These are phyloP conservation scores for Drosophila subquinaria DNA, from an alignment of 2,888 invertebrate species.

Conservation along the genomic window DNA sequence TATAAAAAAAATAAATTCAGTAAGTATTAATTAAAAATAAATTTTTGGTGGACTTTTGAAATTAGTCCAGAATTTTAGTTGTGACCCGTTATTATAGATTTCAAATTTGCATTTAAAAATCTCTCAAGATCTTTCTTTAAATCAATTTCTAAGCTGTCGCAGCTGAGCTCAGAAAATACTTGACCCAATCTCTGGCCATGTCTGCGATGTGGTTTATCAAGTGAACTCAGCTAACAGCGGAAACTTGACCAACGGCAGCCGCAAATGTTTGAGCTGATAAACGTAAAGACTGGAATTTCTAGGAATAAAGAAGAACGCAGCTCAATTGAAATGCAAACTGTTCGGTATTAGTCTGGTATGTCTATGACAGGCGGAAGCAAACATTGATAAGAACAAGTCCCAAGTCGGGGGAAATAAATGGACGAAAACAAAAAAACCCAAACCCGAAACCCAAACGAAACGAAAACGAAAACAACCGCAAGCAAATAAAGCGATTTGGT, in stretches of 20 bases:
- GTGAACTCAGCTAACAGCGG: slow-evolving; percentile 32
- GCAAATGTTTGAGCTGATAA: slow-evolving; percentile 47
- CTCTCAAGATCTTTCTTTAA: not conserved
- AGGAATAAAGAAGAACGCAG: slow-evolving; percentile 25
- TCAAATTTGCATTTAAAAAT: not conserved
- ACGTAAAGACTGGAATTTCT: slow-evolving; percentile 30
- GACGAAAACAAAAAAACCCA: slow-evolving; percentile 5
- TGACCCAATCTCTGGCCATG: slow-evolving; percentile 3
- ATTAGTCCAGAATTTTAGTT: no score
- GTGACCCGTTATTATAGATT: no score
- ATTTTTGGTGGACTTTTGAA: no score
- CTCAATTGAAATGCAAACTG: slow-evolving; percentile 62
- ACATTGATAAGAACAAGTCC: slow-evolving; percentile 67
- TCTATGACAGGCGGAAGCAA: slow-evolving; percentile 63
- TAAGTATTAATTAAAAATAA: no score
- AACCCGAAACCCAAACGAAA: slow-evolving; percentile 5
- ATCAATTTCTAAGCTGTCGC: not conserved
- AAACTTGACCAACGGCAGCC: slow-evolving; percentile 42
- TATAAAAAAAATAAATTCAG: no score
- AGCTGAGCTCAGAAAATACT: not conserved
- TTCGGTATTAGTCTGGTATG: slow-evolving; percentile 36
- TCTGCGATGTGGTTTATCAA: slow-evolving; percentile 42
- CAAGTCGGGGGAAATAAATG: slow-evolving; percentile 25
- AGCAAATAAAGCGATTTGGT: slow-evolving; percentile 55
- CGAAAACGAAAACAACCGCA: slow-evolving; percentile 34